Conservation (phyloP, 2,113 vertebrate genomes). For the Chinchilla lanigera region DNA sequence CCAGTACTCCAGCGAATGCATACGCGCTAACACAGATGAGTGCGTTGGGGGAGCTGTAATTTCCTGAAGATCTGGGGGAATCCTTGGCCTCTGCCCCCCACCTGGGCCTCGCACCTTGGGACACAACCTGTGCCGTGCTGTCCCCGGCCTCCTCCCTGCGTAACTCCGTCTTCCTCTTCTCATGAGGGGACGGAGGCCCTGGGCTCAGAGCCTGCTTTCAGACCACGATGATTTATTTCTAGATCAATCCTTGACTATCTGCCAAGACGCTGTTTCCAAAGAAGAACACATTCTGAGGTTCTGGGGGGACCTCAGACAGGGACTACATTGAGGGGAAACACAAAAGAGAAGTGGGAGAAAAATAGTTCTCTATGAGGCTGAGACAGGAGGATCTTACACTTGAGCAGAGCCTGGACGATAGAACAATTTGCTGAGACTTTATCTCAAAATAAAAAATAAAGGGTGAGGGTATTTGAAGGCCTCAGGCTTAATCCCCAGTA, state of each 20-base stretch:
- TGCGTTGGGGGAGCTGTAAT: background rate
- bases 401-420: background rate
- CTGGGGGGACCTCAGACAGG: no score
- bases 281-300: background rate
- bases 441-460: no score
- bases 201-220: background rate
- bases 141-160: background rate
- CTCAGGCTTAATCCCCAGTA: background rate
- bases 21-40: background rate
- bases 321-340: no score
- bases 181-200: background rate
- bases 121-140: background rate
- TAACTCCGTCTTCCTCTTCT: no score
- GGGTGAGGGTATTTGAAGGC: background rate
- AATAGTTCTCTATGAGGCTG: background rate
- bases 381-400: background rate
- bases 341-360: background rate
- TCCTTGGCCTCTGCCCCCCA: fast-evolving
- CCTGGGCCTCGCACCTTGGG: background rate
- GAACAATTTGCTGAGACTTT: background rate
- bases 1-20: background rate
- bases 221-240: background rate
- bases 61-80: background rate
- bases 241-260: no score
- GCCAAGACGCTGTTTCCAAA: background rate